Conservation (phyloP, 2,888 invertebrate species). For the Drosophila basisetae region DNA sequence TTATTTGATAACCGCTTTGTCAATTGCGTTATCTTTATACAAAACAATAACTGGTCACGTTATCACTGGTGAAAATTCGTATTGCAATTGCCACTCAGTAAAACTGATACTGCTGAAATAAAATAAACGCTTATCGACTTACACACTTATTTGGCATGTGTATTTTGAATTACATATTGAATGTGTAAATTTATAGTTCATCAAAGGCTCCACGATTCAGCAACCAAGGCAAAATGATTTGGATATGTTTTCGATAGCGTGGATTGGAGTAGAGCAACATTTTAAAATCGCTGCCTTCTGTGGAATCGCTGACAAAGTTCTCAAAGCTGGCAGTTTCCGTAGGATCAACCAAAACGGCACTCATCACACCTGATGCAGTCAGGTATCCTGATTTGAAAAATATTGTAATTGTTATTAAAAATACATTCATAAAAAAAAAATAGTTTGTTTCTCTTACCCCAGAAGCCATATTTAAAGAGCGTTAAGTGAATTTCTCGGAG, state of each 20-base stretch:
- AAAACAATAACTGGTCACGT: not conserved
- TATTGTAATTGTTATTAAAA: not conserved
- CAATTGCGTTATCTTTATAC: conserved; percentile 15
- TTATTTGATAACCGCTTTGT: not conserved
- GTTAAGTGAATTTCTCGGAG: conserved; percentile 71
- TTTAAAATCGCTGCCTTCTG: conserved; percentile 56
- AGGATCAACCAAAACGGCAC: conserved; percentile 69
- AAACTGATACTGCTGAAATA: conserved; percentile 1
- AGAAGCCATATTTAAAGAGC: conserved; percentile 70
- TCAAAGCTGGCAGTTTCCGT: conserved; percentile 66
- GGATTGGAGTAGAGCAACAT: conserved; percentile 62
- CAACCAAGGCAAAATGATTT: conserved; percentile 78
- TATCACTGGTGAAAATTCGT: not conserved
- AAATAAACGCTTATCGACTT: not conserved
- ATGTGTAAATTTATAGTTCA: conserved; percentile 17
- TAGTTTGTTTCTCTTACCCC: conserved; percentile 61
- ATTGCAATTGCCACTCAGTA: conserved; percentile 1
- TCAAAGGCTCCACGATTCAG: conserved; percentile 70
- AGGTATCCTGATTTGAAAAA: conserved; percentile 48
- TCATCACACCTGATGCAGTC: conserved; percentile 69
- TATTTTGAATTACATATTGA: not conserved
- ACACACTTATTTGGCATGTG: not conserved
- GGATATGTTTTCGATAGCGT: conserved; percentile 74
- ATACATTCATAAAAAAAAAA: not conserved
- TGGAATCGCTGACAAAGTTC: conserved; percentile 51